A percentile compares a stretch with the other conserved stretches of the same genome.
phyloP scores from a whole-genome alignment of 1,140 invertebrate species.

The Metaphire vulgaris region DNA sequence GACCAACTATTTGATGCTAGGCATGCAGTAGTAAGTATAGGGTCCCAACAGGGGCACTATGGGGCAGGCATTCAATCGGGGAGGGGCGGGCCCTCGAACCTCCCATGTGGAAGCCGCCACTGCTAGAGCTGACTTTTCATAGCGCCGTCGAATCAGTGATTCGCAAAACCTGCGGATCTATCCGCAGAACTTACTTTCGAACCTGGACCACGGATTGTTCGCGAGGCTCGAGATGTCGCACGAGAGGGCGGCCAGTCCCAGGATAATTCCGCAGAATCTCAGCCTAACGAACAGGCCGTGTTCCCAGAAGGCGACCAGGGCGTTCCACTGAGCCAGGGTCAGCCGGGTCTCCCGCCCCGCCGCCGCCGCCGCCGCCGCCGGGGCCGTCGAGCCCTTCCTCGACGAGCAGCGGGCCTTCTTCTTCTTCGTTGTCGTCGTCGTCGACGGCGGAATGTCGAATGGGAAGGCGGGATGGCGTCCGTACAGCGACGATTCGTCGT shows the following conservation, averaged over 20 bases:
- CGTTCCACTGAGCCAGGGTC: constrained; percentile 40
- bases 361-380: neutral
- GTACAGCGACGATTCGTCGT: neutral
- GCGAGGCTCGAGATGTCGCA: neutral
- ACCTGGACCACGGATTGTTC: neutral
- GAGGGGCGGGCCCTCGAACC: no score
- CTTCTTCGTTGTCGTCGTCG: no score
- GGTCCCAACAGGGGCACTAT: no score
- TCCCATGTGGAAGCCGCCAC: no score
- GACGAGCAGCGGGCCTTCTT: no score
- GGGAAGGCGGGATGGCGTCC: neutral
- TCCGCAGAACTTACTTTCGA: neutral
- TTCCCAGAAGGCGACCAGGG: constrained; percentile 45
- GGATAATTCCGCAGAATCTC: constrained; percentile 39
- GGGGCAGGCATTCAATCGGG: no score
- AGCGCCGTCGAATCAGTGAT: neutral
- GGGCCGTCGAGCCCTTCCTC: neutral
- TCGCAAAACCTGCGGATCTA: neutral
- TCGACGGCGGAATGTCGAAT: neutral
- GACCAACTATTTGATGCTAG: no score
- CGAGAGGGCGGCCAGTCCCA: constrained; percentile 36
- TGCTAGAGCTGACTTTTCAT: neutral
- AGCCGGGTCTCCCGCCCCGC: constrained; percentile 34
- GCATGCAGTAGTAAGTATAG: neutral
- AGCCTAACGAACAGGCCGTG: constrained; percentile 41